These are phyloP conservation scores for Peromyscus aztecus DNA, from an alignment of 2,797 vertebrate genomes.

Conservation along the genomic window DNA sequence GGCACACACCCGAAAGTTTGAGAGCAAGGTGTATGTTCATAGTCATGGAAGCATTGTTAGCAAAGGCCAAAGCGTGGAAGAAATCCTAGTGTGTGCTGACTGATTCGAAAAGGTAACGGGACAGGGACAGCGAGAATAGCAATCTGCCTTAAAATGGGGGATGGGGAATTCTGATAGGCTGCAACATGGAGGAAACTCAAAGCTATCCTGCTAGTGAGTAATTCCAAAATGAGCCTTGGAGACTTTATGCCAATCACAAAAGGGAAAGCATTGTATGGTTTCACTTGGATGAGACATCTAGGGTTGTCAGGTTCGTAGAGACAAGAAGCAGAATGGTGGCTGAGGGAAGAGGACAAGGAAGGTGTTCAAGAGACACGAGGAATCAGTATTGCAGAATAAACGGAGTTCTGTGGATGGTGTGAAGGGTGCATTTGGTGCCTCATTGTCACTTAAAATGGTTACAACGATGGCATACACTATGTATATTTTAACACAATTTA, in stretches of 20 bases:
- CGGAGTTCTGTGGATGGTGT: background rate
- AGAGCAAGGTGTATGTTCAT: background rate
- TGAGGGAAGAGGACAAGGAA: too few species aligned
- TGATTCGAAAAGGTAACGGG: background rate
- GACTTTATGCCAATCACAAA: background rate
- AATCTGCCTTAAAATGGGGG: background rate
- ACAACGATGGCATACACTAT: background rate
- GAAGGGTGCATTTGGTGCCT: background rate
- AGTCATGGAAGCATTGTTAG: background rate
- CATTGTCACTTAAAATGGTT: background rate
- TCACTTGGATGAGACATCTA: background rate
- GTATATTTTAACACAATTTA: constrained; percentile 15
- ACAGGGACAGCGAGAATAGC: background rate
- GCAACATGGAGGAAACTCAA: background rate
- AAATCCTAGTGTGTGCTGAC: background rate
- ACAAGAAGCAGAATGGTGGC: background rate
- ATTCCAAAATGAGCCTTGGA: background rate
- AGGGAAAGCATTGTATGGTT: background rate
- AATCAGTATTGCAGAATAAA: background rate
- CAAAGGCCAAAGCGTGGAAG: background rate
- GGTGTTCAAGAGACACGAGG: background rate
- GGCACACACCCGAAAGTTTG: background rate
- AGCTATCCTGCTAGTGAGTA: background rate
- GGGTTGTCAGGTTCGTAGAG: background rate
- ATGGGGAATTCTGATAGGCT: background rate